phyloP scores from a whole-genome alignment of 2,113 vertebrate species.

The Phylloscopus whistleri region DNA sequence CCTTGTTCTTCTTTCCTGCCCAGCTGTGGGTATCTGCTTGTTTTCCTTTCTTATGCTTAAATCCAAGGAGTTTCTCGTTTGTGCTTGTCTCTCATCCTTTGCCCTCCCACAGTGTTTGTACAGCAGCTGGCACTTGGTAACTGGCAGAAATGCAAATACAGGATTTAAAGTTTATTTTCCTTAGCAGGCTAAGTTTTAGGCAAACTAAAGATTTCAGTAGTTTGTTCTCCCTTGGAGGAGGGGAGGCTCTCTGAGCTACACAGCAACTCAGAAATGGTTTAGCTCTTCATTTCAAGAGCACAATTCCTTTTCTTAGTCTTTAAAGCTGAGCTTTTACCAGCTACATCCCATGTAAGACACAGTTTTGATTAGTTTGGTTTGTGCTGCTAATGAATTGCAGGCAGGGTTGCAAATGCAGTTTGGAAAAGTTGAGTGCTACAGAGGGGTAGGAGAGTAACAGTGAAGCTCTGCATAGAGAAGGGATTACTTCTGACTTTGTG shows the following conservation, averaged over 20 bases:
- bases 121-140: neutral
- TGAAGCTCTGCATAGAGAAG: fast-evolving
- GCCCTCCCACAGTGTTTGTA: neutral
- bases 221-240: neutral
- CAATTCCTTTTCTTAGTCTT: neutral
- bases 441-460: neutral
- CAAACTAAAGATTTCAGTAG: neutral
- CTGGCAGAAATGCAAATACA: neutral
- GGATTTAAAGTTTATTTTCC: neutral
- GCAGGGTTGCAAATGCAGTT: neutral
- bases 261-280: neutral
- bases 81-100: neutral
- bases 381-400: neutral
- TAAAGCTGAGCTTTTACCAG: neutral
- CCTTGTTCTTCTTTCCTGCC: neutral
- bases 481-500: neutral
- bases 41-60: neutral
- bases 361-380: neutral
- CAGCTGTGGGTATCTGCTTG: neutral
- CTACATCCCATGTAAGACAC: neutral
- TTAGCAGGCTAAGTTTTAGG: neutral
- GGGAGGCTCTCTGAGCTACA: neutral
- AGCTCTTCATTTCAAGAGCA: neutral
- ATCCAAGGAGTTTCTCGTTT: neutral
- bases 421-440: neutral